Percentiles rank a stretch among this genome's conserved stretches.
Evolutionary conservation across 2,797 vertebrate species (phyloP).

Genomic region (Catharus ustulatus): DNA sequence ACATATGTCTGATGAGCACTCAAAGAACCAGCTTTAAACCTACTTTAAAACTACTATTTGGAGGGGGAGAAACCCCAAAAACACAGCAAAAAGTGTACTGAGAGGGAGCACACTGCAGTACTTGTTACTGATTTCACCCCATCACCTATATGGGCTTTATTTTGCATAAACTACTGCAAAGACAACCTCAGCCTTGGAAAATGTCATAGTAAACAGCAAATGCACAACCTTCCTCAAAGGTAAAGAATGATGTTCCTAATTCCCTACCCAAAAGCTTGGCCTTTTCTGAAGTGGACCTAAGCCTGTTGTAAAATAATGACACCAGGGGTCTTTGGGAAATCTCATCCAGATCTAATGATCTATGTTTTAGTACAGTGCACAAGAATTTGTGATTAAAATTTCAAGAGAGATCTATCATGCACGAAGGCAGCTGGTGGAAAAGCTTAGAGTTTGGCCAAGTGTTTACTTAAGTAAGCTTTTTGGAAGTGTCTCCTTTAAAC

Average conservation of each 20-base stretch:
- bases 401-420: neutral
- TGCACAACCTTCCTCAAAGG: neutral
- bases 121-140: neutral
- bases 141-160: neutral
- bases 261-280: neutral
- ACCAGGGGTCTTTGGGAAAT: neutral
- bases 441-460: neutral
- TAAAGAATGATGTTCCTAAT: neutral
- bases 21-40: neutral
- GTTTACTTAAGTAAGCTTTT: neutral
- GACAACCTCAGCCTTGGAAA: neutral
- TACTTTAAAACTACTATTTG: neutral
- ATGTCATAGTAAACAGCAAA: neutral
- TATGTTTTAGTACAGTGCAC: neutral
- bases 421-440: neutral
- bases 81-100: neutral
- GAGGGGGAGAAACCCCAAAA: rapidly evolving
- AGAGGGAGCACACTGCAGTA: neutral
- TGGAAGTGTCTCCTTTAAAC: neutral
- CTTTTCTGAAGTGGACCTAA: neutral
- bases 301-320: neutral
- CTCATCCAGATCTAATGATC: neutral
- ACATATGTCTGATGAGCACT: constrained; percentile 31
- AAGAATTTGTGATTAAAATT: neutral
- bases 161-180: neutral